Base-by-base conservation (phyloP, 2,797 vertebrate genomes). In the Bryconaethiops microstoma region DNA sequence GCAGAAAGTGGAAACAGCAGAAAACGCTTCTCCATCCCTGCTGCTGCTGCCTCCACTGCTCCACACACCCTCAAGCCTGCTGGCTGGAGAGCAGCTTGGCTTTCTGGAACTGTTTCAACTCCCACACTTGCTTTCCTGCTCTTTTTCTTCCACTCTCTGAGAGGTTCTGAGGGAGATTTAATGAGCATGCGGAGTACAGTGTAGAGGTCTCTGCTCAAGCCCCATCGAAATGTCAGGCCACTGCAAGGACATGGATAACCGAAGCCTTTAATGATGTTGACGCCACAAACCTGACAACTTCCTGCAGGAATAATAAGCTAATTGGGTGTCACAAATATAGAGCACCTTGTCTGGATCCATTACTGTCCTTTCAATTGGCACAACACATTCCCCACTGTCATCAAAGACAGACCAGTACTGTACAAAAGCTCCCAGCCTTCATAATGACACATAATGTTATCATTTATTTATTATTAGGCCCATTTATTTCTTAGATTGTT, bases 321-420 rank as follows among this genome's bases (percentile, higher is more conserved):
- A 86, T 88, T 90, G 88, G 86, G 81, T 89, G 82, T 82, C 79
- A 82, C 82, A 78, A 85, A 92, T 90, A 92, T 87, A 90, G 79
- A 90, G 85, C 89, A 85, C 86, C 85, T 76, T 82, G 89, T 89
- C 87, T 88, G 88, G 87, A 92, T 92, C 92, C 89, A 93, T 92
- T 92, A 92, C 88, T 78, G 86, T 92, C 89, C 74, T 89, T 89
- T 88, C 75, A 91, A 92, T 92, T 93, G 92, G 87, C 92, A 93
- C 81, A 83, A 88, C 86, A 91, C 91, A 89, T 92, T 87, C 85
- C 76, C 45, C 45, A 16, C 85, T 80, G 85, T 77, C 88, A 93
- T 94, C 92, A 93, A 90, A 86, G 86, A 89, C 87, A 87, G 91
- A 90, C 91, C 89, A 88, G 88, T 90, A 88, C 88, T 92, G 87